Evolutionary conservation across 2,888 invertebrate genomes (phyloP).

Genomic region (Eristalinus sepulchralis): DNA sequence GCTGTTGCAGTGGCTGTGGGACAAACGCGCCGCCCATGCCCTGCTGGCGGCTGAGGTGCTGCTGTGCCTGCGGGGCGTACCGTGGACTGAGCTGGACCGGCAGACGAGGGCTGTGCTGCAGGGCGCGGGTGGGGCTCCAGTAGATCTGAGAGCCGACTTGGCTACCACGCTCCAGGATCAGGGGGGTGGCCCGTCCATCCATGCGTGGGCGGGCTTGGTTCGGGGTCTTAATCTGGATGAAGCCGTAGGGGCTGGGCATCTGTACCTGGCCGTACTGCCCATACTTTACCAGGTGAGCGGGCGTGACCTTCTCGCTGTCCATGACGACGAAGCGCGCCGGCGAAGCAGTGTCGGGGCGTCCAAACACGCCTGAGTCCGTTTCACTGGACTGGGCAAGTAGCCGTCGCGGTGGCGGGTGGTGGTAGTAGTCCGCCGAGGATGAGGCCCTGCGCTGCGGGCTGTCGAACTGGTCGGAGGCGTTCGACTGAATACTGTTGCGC

Average conservation of each 20-base stretch:
- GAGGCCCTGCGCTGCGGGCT: slow-evolving; percentile 75
- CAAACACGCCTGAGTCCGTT: slow-evolving; percentile 73
- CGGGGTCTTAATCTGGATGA: slow-evolving; percentile 73
- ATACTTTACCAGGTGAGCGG: slow-evolving; percentile 76
- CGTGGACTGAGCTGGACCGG: slow-evolving; percentile 74
- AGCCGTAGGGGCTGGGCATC: slow-evolving; percentile 74
- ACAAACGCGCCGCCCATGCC: slow-evolving; percentile 9
- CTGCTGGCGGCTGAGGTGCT: slow-evolving; percentile 70
- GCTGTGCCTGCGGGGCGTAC: slow-evolving; percentile 73
- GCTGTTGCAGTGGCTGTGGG: slow-evolving; percentile 47
- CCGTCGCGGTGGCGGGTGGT: slow-evolving; percentile 52
- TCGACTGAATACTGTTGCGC: slow-evolving; percentile 78
- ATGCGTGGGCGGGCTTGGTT: slow-evolving; percentile 69
- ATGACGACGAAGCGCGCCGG: slow-evolving; percentile 77
- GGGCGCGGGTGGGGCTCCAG: slow-evolving; percentile 76
- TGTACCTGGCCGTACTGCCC: slow-evolving; percentile 73
- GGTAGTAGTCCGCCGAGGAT: slow-evolving; percentile 59
- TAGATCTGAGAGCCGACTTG: slow-evolving; percentile 78
- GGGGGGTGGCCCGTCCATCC: slow-evolving; percentile 78
- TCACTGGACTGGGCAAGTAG: slow-evolving; percentile 72
- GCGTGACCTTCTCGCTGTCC: slow-evolving; percentile 77
- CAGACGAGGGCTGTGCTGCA: slow-evolving; percentile 74
- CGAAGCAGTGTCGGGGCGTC: slow-evolving; percentile 72
- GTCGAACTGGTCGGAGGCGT: slow-evolving; percentile 77
- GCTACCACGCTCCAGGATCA: slow-evolving; percentile 77